These are phyloP conservation scores for Vanessa cardui DNA, from an alignment of 2,888 invertebrate species.

Conservation along the genomic window DNA sequence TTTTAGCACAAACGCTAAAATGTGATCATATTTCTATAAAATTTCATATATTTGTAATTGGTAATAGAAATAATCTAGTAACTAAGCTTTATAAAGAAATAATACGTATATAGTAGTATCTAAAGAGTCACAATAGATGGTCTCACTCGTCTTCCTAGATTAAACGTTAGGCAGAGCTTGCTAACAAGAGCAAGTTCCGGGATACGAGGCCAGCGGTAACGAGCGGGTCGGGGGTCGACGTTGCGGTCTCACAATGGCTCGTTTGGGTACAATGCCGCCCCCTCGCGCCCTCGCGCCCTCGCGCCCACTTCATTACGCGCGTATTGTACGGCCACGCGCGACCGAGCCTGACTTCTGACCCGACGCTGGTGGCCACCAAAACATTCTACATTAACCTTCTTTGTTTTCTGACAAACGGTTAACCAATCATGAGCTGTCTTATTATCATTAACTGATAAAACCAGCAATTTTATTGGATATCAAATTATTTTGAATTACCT, in stretches of 20 bases:
- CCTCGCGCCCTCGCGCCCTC: slow-evolving; percentile 79
- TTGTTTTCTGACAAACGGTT: slow-evolving; percentile 27
- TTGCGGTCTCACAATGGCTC: slow-evolving; percentile 68
- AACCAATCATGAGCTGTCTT: slow-evolving; percentile 3
- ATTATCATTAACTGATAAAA: background rate
- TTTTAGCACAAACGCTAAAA: too few relatives aligned
- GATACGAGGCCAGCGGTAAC: slow-evolving; percentile 59
- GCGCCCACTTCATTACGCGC: slow-evolving; percentile 81
- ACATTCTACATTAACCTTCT: slow-evolving; percentile 33
- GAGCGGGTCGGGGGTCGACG: slow-evolving; percentile 71
- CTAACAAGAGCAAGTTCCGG: slow-evolving; percentile 51
- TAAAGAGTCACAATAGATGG: background rate
- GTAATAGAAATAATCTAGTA: too few relatives aligned
- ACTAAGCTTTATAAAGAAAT: too few relatives aligned
- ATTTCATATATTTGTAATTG: too few relatives aligned
- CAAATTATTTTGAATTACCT: too few relatives aligned
- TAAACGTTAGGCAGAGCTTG: slow-evolving; percentile 21
- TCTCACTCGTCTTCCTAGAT: background rate
- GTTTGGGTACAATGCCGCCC: slow-evolving; percentile 79
- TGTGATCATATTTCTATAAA: too few relatives aligned
- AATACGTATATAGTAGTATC: background rate
- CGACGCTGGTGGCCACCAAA: slow-evolving; percentile 63
- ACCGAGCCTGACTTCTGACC: slow-evolving; percentile 62
- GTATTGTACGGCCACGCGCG: slow-evolving; percentile 68
- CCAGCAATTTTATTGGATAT: background rate